phyloP scores from a whole-genome alignment of 2,888 invertebrate genomes.

The Ctenicera cuprea region DNA sequence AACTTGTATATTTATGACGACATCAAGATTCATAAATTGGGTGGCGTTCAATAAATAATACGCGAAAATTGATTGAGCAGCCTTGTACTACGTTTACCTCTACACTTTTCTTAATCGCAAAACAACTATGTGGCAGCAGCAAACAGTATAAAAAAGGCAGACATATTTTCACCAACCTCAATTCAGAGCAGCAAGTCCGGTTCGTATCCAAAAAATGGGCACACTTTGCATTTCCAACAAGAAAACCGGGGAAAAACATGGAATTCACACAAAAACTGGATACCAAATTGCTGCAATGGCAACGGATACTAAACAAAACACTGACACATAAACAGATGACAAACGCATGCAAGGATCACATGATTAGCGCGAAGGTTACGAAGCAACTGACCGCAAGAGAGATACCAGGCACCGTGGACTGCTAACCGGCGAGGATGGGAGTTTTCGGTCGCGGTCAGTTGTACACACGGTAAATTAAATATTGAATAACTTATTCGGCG shows the following conservation, averaged over 20 bases:
- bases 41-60: too few relatives aligned
- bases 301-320: conserved; percentile 21
- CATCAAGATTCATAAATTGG: neutral
- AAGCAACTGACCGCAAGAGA: conserved; percentile 56
- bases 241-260: conserved; percentile 15
- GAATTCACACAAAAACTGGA: neutral
- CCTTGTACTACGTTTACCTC: too few relatives aligned
- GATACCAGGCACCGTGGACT: conserved; percentile 23
- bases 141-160: conserved; percentile 13
- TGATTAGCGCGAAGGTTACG: conserved; percentile 53
- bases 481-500: conserved; percentile 24
- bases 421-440: conserved; percentile 26
- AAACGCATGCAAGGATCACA: conserved; percentile 52
- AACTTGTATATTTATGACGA: neutral
- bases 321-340: conserved; percentile 36
- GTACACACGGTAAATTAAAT: conserved; percentile 33
- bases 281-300: neutral
- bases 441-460: conserved; percentile 44
- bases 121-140: conserved; percentile 13
- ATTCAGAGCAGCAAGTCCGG: conserved; percentile 5
- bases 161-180: conserved; percentile 27
- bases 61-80: too few relatives aligned
- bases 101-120: neutral
- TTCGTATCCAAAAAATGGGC: conserved; percentile 21
- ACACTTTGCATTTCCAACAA: conserved; percentile 12